Base-by-base conservation (phyloP, 2,888 invertebrate genomes). In the Sarcophaga rosellei region DNA sequence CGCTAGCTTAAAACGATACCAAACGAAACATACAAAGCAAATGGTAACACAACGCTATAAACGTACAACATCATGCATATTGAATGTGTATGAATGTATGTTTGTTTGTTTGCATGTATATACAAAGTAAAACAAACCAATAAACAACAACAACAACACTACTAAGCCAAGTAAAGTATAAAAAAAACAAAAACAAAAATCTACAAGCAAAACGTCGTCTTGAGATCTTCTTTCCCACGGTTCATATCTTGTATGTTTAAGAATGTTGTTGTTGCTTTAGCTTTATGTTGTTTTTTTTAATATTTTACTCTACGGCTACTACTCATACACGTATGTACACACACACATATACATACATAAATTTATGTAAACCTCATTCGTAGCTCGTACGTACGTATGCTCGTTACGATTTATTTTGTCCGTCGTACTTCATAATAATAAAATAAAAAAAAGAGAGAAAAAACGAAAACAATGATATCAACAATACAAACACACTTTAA, bases 211-310 rank as follows among this genome's bases (percentile, higher is more conserved):
- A 91, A 89, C 81, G 65, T 83, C 91, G 90, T 91, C 91, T 92
- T 91, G 91, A 90, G 91, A 90, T 91, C 91, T 92, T 92, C 92
- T 92, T 93, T 93, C 93, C 93, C 93, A 93, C 93, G 93, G 93
- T 93, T 92, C 91, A 92, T 93, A 92, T 92, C 93, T 92, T 91
- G 91, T 91, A 90, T 90, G 89, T 86, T 87, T 87, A 81, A 78
- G 84, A 84, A 84, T 86, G 89, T 90, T 86, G 84, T 85, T 86
- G 86, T 76, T 83, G 84, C 73, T 82, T 78, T 83, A 66, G 86
- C 77, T 83, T 81, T 86, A 84, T 84, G 82, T 79, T 84, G 74
- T 84, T 84, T 75, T 63, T 17, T 68, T 17, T 23, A 11, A 82
- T 59, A 84, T 73, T 84, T 66, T 69, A 79, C 78, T 79, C 73